Evolutionary conservation across 2,888 invertebrate genomes (phyloP).

Genomic region (Acronicta aceris): DNA sequence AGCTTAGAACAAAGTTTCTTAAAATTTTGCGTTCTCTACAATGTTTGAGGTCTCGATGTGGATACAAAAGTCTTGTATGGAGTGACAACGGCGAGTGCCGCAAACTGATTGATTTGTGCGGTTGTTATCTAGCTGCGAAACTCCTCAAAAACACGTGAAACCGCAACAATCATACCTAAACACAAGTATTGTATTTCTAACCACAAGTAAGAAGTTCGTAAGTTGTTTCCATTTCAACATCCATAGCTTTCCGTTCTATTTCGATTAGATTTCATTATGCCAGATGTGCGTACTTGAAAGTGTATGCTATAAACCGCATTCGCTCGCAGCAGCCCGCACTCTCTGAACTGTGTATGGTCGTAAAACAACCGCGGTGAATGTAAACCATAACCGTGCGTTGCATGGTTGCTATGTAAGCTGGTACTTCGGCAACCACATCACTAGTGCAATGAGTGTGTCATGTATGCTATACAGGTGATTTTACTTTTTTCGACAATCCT

Average conservation of each 20-base stretch:
- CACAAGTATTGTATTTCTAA: slow-evolving; percentile 6
- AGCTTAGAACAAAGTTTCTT: no score
- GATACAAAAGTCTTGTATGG: no score
- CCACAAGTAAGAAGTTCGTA: slow-evolving; percentile 1
- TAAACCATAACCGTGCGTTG: background rate
- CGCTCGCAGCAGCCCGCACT: slow-evolving; percentile 11
- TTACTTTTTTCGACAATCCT: no score
- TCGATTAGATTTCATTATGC: slow-evolving; percentile 16
- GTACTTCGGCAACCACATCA: slow-evolving; percentile 1
- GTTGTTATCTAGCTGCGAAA: background rate
- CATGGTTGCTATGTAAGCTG: background rate
- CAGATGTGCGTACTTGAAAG: slow-evolving; percentile 11
- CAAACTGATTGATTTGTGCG: background rate
- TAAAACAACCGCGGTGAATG: slow-evolving; percentile 5
- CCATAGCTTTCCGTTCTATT: slow-evolving; percentile 5
- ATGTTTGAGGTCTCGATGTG: no score
- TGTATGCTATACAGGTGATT: no score
- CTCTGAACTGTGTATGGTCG: slow-evolving; percentile 2
- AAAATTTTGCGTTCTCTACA: no score
- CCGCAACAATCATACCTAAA: background rate
- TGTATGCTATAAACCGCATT: slow-evolving; percentile 19
- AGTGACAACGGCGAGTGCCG: background rate
- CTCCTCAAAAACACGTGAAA: background rate
- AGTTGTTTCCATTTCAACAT: slow-evolving; percentile 8
- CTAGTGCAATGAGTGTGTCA: no score